phyloP scores from a whole-genome alignment of 2,113 vertebrate species.

The Sander vitreus region DNA sequence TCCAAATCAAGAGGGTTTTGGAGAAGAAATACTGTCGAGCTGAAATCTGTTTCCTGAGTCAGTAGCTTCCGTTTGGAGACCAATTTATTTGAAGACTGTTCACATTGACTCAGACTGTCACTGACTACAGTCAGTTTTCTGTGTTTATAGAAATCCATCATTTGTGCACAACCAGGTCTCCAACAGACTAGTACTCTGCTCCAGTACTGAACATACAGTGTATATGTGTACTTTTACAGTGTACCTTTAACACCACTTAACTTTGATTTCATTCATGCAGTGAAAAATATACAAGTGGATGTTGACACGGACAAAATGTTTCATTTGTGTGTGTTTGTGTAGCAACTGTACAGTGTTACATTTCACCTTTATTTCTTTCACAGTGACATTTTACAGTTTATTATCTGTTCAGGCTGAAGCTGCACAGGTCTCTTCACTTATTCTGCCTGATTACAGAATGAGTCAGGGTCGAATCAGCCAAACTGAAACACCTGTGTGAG shows the following conservation, averaged over 20 bases:
- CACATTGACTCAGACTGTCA: not conserved
- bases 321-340: not conserved
- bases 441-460: not conserved
- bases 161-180: not conserved
- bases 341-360: conserved; percentile 10
- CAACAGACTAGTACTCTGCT: not conserved
- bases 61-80: not conserved
- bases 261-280: not conserved
- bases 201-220: not conserved
- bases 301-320: not conserved
- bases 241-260: not conserved
- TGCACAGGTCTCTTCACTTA: not conserved
- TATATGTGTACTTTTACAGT: not conserved
- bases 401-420: not conserved
- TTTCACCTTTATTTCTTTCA: conserved; percentile 9
- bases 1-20: not conserved
- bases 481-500: not conserved
- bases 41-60: not conserved
- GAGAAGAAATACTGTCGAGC: not conserved
- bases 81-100: not conserved
- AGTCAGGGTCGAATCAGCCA: not conserved
- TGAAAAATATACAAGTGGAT: not conserved
- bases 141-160: not conserved
- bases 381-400: not conserved
- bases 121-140: not conserved